Evolutionary conservation across 2,888 invertebrate species (phyloP).

Genomic region (Isoperla grammatica): DNA sequence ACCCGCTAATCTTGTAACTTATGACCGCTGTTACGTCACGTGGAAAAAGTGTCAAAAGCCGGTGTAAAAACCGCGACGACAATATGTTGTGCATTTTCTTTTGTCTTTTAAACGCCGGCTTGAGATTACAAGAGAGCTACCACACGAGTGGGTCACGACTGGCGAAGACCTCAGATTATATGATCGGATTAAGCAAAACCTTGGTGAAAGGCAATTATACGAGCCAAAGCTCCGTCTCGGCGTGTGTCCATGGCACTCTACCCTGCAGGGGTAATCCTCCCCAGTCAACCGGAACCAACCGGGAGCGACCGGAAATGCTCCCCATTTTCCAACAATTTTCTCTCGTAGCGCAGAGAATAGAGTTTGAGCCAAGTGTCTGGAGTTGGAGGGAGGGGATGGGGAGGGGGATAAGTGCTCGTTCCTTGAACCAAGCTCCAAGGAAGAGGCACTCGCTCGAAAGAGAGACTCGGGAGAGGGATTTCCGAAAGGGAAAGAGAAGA

Average conservation of each 20-base stretch:
- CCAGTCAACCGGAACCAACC: conserved; percentile 19
- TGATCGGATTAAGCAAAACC: too few species aligned
- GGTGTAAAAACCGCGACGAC: too few species aligned
- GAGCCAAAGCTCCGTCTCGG: not conserved
- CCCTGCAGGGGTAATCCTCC: conserved; percentile 9
- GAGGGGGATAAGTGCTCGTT: conserved; percentile 18
- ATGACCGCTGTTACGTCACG: too few species aligned
- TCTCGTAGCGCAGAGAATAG: conserved; percentile 14
- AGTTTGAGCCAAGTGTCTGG: conserved; percentile 5
- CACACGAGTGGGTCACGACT: too few species aligned
- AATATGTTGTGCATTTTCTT: too few species aligned
- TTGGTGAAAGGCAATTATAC: not conserved
- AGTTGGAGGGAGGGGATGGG: conserved; percentile 2
- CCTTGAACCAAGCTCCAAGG: conserved; percentile 3
- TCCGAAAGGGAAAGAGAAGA: conserved; percentile 10
- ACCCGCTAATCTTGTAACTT: too few species aligned
- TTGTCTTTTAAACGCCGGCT: too few species aligned
- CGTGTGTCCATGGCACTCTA: not conserved
- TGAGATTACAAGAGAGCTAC: too few species aligned
- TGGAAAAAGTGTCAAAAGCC: too few species aligned
- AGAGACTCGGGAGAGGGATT: conserved; percentile 10
- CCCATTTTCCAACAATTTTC: conserved; percentile 25
- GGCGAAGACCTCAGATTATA: too few species aligned
- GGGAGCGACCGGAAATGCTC: conserved; percentile 24
- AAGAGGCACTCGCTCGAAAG: conserved; percentile 18